Evolutionary conservation across 2,797 vertebrate genomes (phyloP).

Genomic region (Helostoma temminkii): DNA sequence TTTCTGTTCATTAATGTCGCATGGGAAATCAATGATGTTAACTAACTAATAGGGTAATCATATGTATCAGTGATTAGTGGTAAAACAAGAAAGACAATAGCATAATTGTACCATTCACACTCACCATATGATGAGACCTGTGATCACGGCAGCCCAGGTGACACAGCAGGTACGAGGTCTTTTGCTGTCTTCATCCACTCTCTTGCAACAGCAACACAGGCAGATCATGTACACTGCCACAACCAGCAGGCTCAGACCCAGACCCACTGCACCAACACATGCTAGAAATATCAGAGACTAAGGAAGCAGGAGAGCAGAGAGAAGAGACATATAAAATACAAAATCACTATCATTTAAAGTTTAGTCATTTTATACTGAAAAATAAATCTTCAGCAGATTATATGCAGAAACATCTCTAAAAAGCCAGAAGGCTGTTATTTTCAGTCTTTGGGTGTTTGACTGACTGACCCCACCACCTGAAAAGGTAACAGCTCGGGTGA

Average conservation of each 20-base stretch:
- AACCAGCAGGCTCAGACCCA: slow-evolving; percentile 89
- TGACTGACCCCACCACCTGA: slow-evolving; percentile 7
- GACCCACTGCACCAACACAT: slow-evolving; percentile 85
- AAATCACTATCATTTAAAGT: slow-evolving; percentile 12
- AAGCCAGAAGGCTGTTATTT: neutral
- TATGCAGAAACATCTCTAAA: slow-evolving; percentile 1
- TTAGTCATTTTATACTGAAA: neutral
- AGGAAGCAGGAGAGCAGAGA: neutral
- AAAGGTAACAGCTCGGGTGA: slow-evolving; percentile 31
- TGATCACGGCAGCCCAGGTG: slow-evolving; percentile 89
- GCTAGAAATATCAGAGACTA: slow-evolving; percentile 91
- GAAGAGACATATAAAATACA: slow-evolving; percentile 2
- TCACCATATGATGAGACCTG: slow-evolving; percentile 94
- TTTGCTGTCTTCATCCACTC: slow-evolving; percentile 86
- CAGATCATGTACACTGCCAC: slow-evolving; percentile 87
- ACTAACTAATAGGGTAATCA: neutral
- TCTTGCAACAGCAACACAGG: slow-evolving; percentile 86
- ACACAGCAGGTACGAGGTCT: slow-evolving; percentile 86
- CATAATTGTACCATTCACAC: slow-evolving; percentile 53
- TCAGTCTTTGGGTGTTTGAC: slow-evolving; percentile 21
- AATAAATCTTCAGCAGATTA: slow-evolving; percentile 8
- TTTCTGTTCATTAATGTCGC: no score
- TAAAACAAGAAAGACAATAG: neutral
- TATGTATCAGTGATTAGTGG: neutral
- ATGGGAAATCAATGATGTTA: no score